Evolutionary conservation across 1,140 invertebrate genomes (phyloP).

Genomic region (Holcopasites calliopsidis): DNA sequence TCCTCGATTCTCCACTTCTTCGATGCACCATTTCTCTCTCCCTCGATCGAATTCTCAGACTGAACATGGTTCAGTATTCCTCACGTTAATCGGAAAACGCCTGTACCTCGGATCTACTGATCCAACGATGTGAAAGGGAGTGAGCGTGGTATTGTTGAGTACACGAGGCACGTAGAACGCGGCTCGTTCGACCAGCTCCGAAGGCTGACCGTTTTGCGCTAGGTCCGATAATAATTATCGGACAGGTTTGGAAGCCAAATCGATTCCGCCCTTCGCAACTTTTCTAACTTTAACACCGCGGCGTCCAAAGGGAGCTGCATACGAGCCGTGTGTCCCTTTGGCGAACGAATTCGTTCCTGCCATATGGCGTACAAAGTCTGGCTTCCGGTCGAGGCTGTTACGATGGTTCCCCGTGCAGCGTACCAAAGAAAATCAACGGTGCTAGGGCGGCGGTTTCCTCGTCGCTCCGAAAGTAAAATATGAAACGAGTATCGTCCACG

Average conservation of each 20-base stretch:
- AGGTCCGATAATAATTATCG: background rate
- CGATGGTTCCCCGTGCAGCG: background rate
- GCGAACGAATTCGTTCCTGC: constrained; percentile 14
- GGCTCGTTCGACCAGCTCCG: background rate
- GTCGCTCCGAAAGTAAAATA: background rate
- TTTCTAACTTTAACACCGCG: background rate
- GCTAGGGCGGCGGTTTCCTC: constrained; percentile 7
- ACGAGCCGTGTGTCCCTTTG: background rate
- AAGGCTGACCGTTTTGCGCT: background rate
- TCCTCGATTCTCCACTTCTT: background rate
- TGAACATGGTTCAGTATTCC: too few species aligned
- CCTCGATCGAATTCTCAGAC: background rate
- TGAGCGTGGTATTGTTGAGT: background rate
- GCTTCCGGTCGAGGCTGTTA: constrained; percentile 15
- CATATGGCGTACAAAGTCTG: constrained; percentile 18
- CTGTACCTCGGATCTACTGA: background rate
- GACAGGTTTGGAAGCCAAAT: background rate
- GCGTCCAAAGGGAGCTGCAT: background rate
- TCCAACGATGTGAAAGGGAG: background rate
- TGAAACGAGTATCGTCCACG: too few species aligned
- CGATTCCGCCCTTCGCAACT: background rate
- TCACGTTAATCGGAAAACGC: background rate
- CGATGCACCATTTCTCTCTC: background rate
- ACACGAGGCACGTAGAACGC: too few species aligned
- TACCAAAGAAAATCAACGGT: constrained; percentile 18